Evolutionary conservation across 2,797 vertebrate genomes (phyloP).

Genomic region (Enteromius trimaculatus): DNA sequence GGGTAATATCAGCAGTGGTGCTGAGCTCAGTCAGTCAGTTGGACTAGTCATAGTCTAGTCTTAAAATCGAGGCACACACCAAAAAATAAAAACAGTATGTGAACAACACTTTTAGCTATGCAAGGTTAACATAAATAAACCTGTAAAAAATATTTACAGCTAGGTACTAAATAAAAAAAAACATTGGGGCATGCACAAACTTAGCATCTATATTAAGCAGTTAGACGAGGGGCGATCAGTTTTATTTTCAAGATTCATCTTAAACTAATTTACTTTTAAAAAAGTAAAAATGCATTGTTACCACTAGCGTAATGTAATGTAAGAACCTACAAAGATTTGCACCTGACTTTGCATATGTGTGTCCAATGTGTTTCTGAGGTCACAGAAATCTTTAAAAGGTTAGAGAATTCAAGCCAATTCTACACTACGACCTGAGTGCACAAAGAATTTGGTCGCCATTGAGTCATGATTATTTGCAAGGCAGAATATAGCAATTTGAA

Average conservation of each 20-base stretch:
- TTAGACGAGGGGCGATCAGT: too few relatives aligned
- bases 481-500: background rate
- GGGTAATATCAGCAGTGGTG: background rate
- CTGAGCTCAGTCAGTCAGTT: background rate
- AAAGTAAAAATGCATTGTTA: too few relatives aligned
- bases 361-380: background rate
- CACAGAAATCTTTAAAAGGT: background rate
- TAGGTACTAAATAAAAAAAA: background rate
- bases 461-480: background rate
- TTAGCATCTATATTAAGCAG: too few relatives aligned
- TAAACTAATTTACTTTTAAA: too few relatives aligned
- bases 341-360: background rate
- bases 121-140: background rate
- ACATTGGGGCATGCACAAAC: background rate
- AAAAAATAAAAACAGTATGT: background rate
- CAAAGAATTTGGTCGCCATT: too few relatives aligned
- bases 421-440: background rate
- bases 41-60: background rate
- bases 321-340: background rate
- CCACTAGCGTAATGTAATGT: background rate
- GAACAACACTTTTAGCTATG: background rate
- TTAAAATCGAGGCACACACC: background rate
- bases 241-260: too few relatives aligned
- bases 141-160: background rate
- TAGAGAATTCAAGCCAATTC: constrained; percentile 3